Evolutionary conservation across 2,888 invertebrate genomes (phyloP), one percentile per base, ranked within the genome.

Genomic region (Beris chalybata): DNA sequence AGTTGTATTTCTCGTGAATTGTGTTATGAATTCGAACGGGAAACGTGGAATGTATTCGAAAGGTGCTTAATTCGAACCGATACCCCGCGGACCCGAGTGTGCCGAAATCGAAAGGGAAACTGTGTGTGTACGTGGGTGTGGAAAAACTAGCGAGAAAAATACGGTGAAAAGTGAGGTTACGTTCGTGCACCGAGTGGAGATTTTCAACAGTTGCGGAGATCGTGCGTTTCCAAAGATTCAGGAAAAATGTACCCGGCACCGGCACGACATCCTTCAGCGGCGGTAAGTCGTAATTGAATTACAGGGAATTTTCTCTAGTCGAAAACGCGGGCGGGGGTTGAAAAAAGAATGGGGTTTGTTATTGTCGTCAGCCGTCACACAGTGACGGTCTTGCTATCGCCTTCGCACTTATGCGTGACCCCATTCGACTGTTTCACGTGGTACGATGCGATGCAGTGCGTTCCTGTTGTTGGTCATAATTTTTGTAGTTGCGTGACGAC

Each of bases 241-340:
- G 15, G 52, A 29, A n/a, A 52, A 22, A 89, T 89, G 90, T 89
- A 89, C 83, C 89, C 89, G 79, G 85, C 89, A 79, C 87, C 88
- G 55, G 67, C 67, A 81, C 86, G 90, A 84, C 89, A 89, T 83
- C 88, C 89, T 82, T 86, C 89, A 79, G 86, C 86, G 79, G 85
- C 88, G 84, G 89, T 89, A 82, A 87, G 89, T 87, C n/a, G 22
- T 48, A 48, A 6, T 22, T 22, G 3, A 22, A 22, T 22, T 22
- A 48, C 6, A 3, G 48, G 6, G 48, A 6, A 6, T 48, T 48
- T 48, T 48, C 12, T 3, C 4, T 3, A 9, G 3, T 3, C 1
- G 9, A 38, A 38, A 38, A 38, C 9, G 38, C 9, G 38, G 38
- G 52, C 32, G 22, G 50, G 38, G 43, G 11, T 5, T 11, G 15